Conservation (phyloP, 2,797 vertebrate species). For the Dallia pectoralis region DNA sequence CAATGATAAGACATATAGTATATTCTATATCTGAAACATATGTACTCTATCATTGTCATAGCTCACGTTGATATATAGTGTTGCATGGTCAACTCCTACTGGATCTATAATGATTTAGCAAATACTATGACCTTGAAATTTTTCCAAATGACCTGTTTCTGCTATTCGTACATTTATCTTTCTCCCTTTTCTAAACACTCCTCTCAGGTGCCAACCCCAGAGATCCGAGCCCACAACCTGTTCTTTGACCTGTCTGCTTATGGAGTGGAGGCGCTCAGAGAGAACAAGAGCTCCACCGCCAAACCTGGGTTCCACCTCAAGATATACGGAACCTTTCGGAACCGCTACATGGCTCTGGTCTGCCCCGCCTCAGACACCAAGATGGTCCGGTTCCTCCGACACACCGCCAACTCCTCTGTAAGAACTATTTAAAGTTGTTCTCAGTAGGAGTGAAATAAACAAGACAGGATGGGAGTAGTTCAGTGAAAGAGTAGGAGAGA, state of each 20-base stretch:
- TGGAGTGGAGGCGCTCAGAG: slow-evolving; percentile 70
- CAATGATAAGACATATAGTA: neutral
- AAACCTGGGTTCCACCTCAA: slow-evolving; percentile 80
- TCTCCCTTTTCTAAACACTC: neutral
- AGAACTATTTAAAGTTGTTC: slow-evolving; percentile 34
- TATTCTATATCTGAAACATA: neutral
- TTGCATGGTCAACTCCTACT: neutral
- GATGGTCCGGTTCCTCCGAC: slow-evolving; percentile 77
- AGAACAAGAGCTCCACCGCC: slow-evolving; percentile 55
- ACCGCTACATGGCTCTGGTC: slow-evolving; percentile 78
- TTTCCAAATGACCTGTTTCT: neutral
- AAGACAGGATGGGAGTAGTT: neutral
- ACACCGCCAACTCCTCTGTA: slow-evolving; percentile 78
- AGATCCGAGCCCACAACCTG: slow-evolving; percentile 78
- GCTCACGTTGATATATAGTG: neutral
- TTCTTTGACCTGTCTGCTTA: slow-evolving; percentile 84
- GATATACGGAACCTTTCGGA: slow-evolving; percentile 81
- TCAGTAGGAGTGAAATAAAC: too few relatives aligned
- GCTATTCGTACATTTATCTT: neutral
- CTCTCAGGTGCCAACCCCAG: slow-evolving; percentile 78
- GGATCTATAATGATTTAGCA: too few relatives aligned
- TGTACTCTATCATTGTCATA: neutral
- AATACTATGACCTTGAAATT: slow-evolving; percentile 15
- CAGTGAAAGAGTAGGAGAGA: slow-evolving; percentile 12
- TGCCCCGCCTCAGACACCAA: slow-evolving; percentile 75